Conservation (phyloP, 2,113 vertebrate genomes). For the Grammomys surdaster region DNA sequence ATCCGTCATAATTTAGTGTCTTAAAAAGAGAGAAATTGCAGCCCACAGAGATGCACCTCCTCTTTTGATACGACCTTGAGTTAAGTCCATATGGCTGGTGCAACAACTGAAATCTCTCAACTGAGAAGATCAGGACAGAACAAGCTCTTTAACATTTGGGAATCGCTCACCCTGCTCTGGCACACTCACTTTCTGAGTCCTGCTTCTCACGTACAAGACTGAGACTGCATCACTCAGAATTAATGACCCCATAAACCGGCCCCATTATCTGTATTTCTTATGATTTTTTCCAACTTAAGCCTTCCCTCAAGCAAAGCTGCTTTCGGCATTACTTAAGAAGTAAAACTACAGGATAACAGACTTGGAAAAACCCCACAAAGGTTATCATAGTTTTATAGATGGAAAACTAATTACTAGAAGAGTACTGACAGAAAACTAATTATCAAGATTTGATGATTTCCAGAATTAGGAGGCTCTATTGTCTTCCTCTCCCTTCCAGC, state of each 20-base stretch:
- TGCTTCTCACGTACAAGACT: background rate
- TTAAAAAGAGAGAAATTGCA: constrained; percentile 6
- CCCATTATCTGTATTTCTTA: background rate
- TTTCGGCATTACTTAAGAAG: background rate
- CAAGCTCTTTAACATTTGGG: background rate
- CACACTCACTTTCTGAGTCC: background rate
- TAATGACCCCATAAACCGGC: background rate
- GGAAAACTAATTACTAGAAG: background rate
- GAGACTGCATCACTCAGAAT: background rate
- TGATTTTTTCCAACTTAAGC: background rate
- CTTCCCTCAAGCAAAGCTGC: background rate
- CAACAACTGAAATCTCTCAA: constrained; percentile 50
- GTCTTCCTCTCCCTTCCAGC: background rate
- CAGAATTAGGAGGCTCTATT: background rate
- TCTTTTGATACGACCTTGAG: constrained; percentile 41
- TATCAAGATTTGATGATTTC: background rate
- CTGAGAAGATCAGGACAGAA: constrained; percentile 58
- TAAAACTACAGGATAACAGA: background rate
- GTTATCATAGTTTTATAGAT: background rate
- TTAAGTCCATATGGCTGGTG: constrained; percentile 18
- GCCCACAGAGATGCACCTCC: background rate
- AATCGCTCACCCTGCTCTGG: background rate
- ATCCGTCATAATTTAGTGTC: background rate
- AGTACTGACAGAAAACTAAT: background rate
- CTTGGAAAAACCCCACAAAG: background rate